Base-by-base conservation (phyloP, 1,140 invertebrate species). In the Vanessa atalanta region DNA sequence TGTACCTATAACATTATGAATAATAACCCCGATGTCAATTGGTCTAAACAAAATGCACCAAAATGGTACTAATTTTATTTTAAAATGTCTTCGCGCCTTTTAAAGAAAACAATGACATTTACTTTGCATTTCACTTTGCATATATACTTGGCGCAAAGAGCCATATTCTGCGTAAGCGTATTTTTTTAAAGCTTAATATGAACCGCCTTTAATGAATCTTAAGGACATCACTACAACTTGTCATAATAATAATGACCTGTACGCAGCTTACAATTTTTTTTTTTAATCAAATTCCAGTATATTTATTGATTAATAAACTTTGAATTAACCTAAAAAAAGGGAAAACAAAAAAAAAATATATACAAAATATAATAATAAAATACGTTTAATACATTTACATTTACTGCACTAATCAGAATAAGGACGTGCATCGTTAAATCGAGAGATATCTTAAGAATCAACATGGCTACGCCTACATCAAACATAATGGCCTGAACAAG, bases 371-470 rank as follows among this genome's bases (percentile, higher is more conserved):
- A n/a, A 55, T 6, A 8, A 20, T 4, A 23, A 57, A 20, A 26
- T 14, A 5, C 26, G 0, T 23, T 60, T 23, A 3, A 7, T 16
- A 12, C 0, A 43, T 37, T 23, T 7, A 61, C 26, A 61, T 61
- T 20, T 5, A 20, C n/a, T 60, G 13, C 57, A 37, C 26, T 37
- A n/a, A 61, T 61, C 57, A 61, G 57, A 61, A 61, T 61, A 61
- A 61, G 57, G 57, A 31, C 14, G 26, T 14, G 66, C 51, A 71
- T 74, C 73, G 68, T 75, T 75, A 78, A 78, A 78, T 63, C 68
- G 72, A 65, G 76, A 82, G 79, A 82, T 86, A 87, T 88, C 85
- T 83, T 84, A 68, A 84, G 80, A 87, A 88, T 88, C 82, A 84
- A 84, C 86, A 84, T 79, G 73, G 72, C 72, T 71, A 83, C 88